These are phyloP conservation scores for Neelides sp. DNA, from an alignment of 1,140 invertebrate species.

Conservation along the genomic window DNA sequence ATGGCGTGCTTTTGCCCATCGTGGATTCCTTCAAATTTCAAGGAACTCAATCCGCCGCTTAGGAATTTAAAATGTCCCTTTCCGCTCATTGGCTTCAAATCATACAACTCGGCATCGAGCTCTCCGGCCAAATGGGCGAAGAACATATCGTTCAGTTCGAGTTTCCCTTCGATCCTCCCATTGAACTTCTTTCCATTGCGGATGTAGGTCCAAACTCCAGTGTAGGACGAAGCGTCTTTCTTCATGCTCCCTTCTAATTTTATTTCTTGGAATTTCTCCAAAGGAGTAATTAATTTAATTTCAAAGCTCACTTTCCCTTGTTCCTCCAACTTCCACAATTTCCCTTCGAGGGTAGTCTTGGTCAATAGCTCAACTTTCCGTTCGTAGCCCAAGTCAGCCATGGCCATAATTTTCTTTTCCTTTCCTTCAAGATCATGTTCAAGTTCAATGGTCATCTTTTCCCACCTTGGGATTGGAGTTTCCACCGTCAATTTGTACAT, in stretches of 20 bases:
- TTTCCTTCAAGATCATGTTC: not conserved
- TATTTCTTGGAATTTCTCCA: conserved; percentile 10
- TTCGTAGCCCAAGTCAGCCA: too few relatives aligned
- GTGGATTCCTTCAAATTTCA: too few relatives aligned
- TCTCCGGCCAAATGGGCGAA: too few relatives aligned
- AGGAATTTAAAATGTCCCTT: too few relatives aligned
- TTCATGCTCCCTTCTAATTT: conserved; percentile 7
- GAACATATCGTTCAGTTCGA: conserved; percentile 13
- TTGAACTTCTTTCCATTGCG: not conserved
- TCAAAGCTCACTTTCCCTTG: not conserved
- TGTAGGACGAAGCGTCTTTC: not conserved
- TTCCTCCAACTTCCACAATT: not conserved
- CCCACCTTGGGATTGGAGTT: conserved; percentile 6
- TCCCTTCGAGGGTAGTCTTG: conserved; percentile 1
- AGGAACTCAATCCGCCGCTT: not conserved
- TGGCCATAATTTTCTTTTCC: too few relatives aligned
- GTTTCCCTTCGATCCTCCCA: conserved; percentile 2
- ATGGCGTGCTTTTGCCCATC: too few relatives aligned
- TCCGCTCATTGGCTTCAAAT: too few relatives aligned
- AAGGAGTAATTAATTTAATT: conserved; percentile 6
- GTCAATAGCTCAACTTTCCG: too few relatives aligned
- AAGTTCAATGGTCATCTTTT: conserved; percentile 7
- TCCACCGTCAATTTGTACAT: conserved; percentile 12
- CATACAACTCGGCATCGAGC: too few relatives aligned
- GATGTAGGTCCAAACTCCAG: too few relatives aligned